phyloP scores from a whole-genome alignment of 2,797 vertebrate species.

The Glyptemys insculpta region DNA sequence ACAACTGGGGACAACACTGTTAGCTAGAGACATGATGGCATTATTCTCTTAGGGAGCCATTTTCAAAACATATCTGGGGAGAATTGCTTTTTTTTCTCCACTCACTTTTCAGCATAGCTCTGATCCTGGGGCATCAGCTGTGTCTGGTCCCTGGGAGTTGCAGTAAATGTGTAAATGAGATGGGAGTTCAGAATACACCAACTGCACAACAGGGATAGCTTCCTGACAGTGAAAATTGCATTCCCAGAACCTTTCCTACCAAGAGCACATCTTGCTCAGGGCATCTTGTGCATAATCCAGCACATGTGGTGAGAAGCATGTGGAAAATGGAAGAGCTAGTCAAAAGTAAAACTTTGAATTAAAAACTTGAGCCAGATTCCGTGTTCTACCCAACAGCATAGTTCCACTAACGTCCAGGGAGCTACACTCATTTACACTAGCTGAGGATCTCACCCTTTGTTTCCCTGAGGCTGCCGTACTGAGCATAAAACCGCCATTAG shows the following conservation, averaged over 20 bases:
- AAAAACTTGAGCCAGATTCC: rapidly evolving
- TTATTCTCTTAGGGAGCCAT: background rate
- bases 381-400: background rate
- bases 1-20: background rate
- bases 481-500: background rate
- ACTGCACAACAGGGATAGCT: background rate
- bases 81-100: rapidly evolving
- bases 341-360: background rate
- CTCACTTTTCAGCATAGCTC: background rate
- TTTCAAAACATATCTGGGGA: background rate
- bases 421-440: background rate
- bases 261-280: background rate
- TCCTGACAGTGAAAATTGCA: background rate
- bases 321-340: background rate
- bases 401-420: background rate
- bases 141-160: background rate
- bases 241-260: background rate
- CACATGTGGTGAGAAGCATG: background rate
- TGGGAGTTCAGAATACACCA: background rate
- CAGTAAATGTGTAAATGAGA: background rate
- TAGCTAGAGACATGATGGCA: background rate
- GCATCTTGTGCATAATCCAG: background rate
- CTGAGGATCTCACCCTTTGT: background rate
- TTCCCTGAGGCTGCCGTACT: background rate
- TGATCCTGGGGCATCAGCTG: background rate